These are phyloP conservation scores for Arctocebus calabarensis DNA, from an alignment of 2,797 vertebrate genomes.

Conservation along the genomic window DNA sequence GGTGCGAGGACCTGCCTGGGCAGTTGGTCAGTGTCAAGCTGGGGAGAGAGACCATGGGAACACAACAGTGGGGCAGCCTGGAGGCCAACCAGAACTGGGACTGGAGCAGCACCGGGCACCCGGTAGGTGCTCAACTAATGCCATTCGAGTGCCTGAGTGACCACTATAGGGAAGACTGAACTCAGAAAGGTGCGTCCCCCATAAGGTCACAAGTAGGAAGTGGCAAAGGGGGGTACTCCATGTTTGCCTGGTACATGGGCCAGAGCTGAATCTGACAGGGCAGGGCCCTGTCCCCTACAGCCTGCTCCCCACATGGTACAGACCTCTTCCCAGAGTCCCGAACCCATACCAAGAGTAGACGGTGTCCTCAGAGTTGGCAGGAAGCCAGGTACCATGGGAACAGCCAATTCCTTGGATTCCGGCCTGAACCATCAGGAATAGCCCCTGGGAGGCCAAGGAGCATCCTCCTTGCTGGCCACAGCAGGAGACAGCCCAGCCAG, in stretches of 20 bases:
- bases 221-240: accelerated
- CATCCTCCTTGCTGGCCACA: background rate
- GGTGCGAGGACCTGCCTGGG: background rate
- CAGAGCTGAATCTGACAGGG: background rate
- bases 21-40: accelerated
- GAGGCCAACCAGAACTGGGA: accelerated
- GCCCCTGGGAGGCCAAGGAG: accelerated
- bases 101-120: background rate
- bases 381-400: background rate
- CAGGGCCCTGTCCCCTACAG: accelerated
- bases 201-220: accelerated
- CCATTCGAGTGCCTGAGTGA: accelerated
- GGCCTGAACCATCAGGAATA: background rate
- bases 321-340: accelerated
- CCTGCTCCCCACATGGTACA: background rate
- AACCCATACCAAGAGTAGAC: accelerated
- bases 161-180: too few relatives aligned
- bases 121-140: accelerated
- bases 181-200: accelerated
- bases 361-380: background rate
- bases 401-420: background rate
- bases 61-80: accelerated
- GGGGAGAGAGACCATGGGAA: background rate
- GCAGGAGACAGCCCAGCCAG: background rate
- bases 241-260: background rate